These are phyloP conservation scores for Wasmannia auropunctata DNA, from an alignment of 1,140 invertebrate species.

Conservation along the genomic window DNA sequence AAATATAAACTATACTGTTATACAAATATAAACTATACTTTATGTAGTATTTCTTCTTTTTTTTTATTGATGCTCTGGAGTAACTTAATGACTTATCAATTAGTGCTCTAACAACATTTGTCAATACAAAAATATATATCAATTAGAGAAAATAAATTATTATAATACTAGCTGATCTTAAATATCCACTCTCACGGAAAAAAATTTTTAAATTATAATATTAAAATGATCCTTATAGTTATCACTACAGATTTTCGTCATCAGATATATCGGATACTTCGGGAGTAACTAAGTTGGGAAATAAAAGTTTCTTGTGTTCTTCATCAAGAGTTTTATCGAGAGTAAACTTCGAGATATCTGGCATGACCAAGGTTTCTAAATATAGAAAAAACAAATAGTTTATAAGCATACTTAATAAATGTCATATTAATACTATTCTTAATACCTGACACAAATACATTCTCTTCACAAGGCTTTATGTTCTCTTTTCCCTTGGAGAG, in stretches of 20 bases:
- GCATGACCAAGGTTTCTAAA: neutral
- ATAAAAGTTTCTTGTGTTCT: neutral
- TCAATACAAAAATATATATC: conserved; percentile 7
- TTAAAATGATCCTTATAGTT: conserved; percentile 5
- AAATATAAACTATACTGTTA: neutral
- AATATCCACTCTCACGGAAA: conserved; percentile 1
- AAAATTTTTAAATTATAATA: neutral
- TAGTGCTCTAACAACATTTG: conserved; percentile 3
- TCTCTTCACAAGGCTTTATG: conserved; percentile 51
- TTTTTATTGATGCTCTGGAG: neutral
- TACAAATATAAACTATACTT: neutral
- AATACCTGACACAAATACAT: conserved; percentile 72
- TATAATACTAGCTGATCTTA: conserved; percentile 28
- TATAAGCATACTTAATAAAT: neutral
- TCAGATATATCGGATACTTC: conserved; percentile 58
- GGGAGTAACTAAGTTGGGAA: conserved; percentile 26
- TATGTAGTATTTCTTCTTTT: neutral
- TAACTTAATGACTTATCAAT: neutral
- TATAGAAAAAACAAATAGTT: conserved; percentile 42
- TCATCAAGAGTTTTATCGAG: neutral
- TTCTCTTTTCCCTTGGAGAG: conserved; percentile 31
- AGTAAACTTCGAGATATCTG: conserved; percentile 29
- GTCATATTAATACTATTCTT: neutral
- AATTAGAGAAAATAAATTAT: conserved; percentile 23
- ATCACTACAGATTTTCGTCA: conserved; percentile 7